Conservation (phyloP, 2,113 vertebrate genomes). For the Atrichornis clamosus region DNA sequence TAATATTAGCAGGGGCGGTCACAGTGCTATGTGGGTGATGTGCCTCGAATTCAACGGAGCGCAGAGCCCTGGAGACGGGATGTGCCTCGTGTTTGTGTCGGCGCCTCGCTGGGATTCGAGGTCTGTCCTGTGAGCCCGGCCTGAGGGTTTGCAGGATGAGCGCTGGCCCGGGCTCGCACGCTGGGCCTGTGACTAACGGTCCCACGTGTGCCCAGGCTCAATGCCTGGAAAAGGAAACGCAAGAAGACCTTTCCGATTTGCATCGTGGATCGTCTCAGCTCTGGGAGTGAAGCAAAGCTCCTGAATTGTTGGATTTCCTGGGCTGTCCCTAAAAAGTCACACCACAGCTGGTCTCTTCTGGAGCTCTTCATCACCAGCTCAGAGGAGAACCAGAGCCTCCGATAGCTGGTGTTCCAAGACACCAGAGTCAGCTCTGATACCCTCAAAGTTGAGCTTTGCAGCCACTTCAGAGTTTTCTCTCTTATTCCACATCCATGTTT, state of each 20-base stretch:
- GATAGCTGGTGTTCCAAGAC: background rate
- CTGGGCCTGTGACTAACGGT: background rate
- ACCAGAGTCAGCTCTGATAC: background rate
- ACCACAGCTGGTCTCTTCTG: background rate
- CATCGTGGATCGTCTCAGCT: background rate
- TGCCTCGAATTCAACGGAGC: background rate
- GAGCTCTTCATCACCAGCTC: background rate
- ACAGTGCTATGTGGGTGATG: background rate
- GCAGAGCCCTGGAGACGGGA: background rate
- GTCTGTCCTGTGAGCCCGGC: background rate
- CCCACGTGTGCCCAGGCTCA: background rate
- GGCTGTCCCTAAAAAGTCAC: background rate
- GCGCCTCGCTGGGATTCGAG: fast-evolving
- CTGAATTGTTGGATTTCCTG: background rate
- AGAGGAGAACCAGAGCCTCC: background rate
- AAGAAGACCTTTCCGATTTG: background rate
- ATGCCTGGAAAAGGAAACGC: constrained; percentile 27
- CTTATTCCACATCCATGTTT: fast-evolving
- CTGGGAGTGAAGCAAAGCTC: background rate
- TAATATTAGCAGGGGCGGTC: constrained; percentile 55
- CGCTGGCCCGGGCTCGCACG: no score
- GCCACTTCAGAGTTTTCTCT: background rate
- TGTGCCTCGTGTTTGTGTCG: background rate
- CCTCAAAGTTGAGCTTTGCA: background rate
- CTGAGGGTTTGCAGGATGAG: background rate